Base-by-base conservation (phyloP, 1,140 invertebrate species). In the Eriosoma lanigerum region DNA sequence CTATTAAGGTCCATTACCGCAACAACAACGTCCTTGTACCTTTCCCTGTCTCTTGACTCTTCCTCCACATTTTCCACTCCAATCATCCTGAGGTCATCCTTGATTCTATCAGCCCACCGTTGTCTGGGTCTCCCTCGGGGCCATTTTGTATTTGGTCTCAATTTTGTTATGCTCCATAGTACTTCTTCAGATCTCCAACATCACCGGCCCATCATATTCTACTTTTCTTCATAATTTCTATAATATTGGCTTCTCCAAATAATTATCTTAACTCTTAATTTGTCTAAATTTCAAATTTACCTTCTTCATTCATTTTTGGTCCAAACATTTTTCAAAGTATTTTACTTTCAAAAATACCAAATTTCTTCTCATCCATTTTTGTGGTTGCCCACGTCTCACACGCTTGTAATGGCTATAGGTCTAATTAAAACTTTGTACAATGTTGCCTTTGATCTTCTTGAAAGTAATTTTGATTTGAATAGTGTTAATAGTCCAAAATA, bases 171-270 rank as follows among this genome's bases (percentile, higher is more conserved):
- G 50, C 8, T 52, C 3, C 17, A 4, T 19, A 52, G 17, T 19
- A 52, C 3, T 52, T 19, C 50, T 64, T 64, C 62, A 3, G 62
- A 64, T 64, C 62, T 64, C 62, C 62, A 64, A 64, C 62, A 32
- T 64, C 26, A 32, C 62, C 62, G 3, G 50, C 17, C 50, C 17
- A 52, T 52, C 50, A 19, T n/a, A 52, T 5, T 52, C 50, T 52
- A 5, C 3, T 64, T 32, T 15, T 64, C 29, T 38, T 64, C 62
- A 32, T 64, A n/a, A 32, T 17, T 64, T 19, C 62, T 44, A 64
- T 32, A 44, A 64, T 64, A 64, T 64, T n/a, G 29, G 29, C 50
- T 52, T 52, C 17, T 19, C 17, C 50, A 52, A n/a, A 52, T n/a
- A 52, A 52, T n/a, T 1, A 0, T 46, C 38, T 38, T 12, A 66